phyloP scores from a whole-genome alignment of 2,797 vertebrate species.

The Clarias fuscus region DNA sequence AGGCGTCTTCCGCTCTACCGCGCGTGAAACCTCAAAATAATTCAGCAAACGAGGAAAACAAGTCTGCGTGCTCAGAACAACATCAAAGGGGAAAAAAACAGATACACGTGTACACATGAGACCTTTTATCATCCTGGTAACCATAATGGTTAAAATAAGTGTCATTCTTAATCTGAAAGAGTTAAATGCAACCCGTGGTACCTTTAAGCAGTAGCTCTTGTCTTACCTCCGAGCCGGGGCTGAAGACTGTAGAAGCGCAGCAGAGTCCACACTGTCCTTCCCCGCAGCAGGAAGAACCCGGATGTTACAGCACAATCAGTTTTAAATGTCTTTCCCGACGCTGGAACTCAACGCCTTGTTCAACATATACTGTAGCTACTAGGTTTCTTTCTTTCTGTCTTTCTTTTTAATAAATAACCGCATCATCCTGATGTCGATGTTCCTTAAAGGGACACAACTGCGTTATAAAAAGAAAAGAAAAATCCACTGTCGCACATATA shows the following conservation, averaged over 20 bases:
- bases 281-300: neutral
- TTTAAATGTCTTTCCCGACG: neutral
- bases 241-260: conserved; percentile 6
- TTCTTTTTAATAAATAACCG: conserved; percentile 41
- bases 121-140: no score
- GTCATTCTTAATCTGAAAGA: neutral
- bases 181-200: neutral
- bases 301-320: neutral
- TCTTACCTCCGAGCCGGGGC: conserved; percentile 9
- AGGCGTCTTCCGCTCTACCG: conserved; percentile 24
- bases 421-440: conserved; percentile 65
- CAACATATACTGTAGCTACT: conserved; percentile 47
- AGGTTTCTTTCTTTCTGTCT: neutral
- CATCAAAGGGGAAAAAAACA: neutral
- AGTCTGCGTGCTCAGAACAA: neutral
- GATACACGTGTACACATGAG: neutral
- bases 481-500: neutral
- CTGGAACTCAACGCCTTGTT: neutral
- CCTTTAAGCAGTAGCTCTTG: neutral
- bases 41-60: conserved; percentile 20
- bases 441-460: conserved; percentile 71
- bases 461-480: no score
- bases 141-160: neutral
- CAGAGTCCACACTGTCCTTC: neutral
- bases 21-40: conserved; percentile 4